These are phyloP conservation scores for Perccottus glenii DNA, from an alignment of 2,113 vertebrate species.

Conservation along the genomic window DNA sequence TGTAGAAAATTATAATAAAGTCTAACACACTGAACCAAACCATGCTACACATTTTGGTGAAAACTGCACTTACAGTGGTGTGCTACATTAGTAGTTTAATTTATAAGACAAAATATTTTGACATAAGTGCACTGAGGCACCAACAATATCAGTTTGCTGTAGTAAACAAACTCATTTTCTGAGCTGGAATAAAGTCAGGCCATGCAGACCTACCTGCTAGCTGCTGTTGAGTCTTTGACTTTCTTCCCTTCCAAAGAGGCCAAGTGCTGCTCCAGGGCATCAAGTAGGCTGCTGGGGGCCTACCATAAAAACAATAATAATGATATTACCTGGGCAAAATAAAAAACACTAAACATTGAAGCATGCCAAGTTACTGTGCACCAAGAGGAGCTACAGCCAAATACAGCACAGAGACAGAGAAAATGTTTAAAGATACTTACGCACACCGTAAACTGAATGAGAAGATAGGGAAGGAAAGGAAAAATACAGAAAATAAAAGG, in stretches of 20 bases:
- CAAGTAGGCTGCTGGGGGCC: conserved; percentile 95
- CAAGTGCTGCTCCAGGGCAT: conserved; percentile 96
- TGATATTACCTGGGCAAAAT: conserved; percentile 20
- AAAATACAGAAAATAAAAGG: conserved; percentile 82
- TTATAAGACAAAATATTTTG: no score
- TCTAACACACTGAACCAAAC: no score
- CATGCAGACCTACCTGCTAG: conserved; percentile 86
- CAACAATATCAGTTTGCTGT: conserved; percentile 10
- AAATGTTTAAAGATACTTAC: conserved; percentile 75
- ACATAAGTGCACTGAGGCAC: no score
- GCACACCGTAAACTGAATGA: conserved; percentile 79
- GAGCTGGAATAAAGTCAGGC: conserved; percentile 1
- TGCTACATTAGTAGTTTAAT: no score
- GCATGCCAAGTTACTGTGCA: conserved; percentile 58
- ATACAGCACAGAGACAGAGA: conserved; percentile 59
- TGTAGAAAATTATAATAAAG: no score
- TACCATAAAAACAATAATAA: conserved; percentile 56
- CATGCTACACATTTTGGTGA: no score
- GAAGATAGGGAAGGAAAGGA: conserved; percentile 70
- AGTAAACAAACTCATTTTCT: conserved; percentile 11
- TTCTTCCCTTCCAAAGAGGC: conserved; percentile 97
- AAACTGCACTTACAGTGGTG: no score
- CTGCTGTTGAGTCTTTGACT: conserved; percentile 95
- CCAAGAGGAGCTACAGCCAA: conserved; percentile 31
- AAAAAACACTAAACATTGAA: conserved; percentile 18